Base-by-base conservation (phyloP, 2,797 vertebrate genomes). In the Hipposideros larvatus region DNA sequence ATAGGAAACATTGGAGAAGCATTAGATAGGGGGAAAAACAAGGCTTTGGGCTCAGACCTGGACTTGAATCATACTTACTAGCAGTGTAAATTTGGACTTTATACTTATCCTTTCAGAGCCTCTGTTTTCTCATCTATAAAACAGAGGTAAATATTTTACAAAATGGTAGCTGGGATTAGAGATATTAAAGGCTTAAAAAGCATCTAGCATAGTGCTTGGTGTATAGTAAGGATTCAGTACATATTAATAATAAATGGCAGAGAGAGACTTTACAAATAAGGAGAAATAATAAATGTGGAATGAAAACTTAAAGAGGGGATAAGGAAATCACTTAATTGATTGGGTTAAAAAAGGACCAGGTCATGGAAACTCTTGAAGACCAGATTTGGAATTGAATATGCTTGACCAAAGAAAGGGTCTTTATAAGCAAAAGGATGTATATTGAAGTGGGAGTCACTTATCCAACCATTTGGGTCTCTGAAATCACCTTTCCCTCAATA, bases 51-150 rank as follows among this genome's bases (percentile, higher is more conserved):
- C 8, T 43, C 34, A 88, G 18, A 90, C 24, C 31, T 87, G 24
- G 21, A 77, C 87, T 91, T 77, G 51, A 90, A 89, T 87, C n/a
- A 57, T 41, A 85, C 15, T 59, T 92, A 73, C 3, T 73, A 71
- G 21, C 24, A 61, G 9, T 95, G 21, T 57, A 85, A 88, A 51
- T 77, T 48, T 94, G 46, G 14, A 19, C 41, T 86, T 90, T 55
- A 79, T 37, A 46, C 53, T 59, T 82, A 75, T 75, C 16, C 41
- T 75, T 79, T 86, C 16, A 86, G 63, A 78, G 83, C 28, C 31
- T 89, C 8, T 89, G 22, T 74, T 95, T 90, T 93, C 65, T 93
- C 16, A 68, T 66, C 43, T 73, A 24, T 96, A 88, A 92, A 85
- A 74, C 57, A 51, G 48, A 43, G 13, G 14, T 83, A 41, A 43